Evolutionary conservation across 2,113 vertebrate species (phyloP).

Genomic region (Oplegnathus fasciatus): DNA sequence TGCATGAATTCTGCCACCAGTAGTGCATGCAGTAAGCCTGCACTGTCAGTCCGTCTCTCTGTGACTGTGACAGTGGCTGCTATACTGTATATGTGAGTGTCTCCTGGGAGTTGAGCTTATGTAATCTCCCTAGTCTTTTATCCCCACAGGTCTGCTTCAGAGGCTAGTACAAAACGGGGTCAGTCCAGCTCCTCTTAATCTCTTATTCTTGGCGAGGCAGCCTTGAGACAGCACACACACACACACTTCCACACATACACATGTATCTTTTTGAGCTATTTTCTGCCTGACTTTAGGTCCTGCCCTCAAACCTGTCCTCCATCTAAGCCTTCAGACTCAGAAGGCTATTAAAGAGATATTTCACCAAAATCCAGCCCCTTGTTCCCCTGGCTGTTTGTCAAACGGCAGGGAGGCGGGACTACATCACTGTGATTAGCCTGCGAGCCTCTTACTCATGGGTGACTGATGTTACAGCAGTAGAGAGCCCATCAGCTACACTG

Average conservation of each 20-base stretch:
- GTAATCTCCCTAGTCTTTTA: slow-evolving; percentile 55
- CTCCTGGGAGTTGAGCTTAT: slow-evolving; percentile 51
- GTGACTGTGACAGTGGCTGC: slow-evolving; percentile 10
- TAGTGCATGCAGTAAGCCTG: background rate
- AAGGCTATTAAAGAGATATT: slow-evolving; percentile 52
- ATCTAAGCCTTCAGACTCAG: slow-evolving; percentile 36
- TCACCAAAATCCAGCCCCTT: slow-evolving; percentile 31
- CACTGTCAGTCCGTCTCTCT: background rate
- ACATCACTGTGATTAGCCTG: slow-evolving; percentile 37
- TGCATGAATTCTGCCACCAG: background rate
- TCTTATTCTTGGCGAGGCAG: slow-evolving; percentile 51
- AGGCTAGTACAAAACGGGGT: slow-evolving; percentile 65
- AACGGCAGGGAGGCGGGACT: background rate
- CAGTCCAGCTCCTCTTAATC: slow-evolving; percentile 66
- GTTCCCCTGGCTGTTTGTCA: slow-evolving; percentile 41
- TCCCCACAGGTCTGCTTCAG: slow-evolving; percentile 54
- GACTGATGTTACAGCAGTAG: slow-evolving; percentile 28
- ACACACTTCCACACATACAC: slow-evolving; percentile 11
- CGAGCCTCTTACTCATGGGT: slow-evolving; percentile 37
- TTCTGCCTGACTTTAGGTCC: slow-evolving; percentile 58
- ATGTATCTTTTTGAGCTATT: slow-evolving; percentile 46
- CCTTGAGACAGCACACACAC: slow-evolving; percentile 36
- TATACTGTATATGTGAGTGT: slow-evolving; percentile 2
- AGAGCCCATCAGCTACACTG: slow-evolving; percentile 9
- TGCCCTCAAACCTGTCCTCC: slow-evolving; percentile 56